Percentiles rank a stretch among this genome's conserved stretches.
Evolutionary conservation across 2,888 invertebrate genomes (phyloP).

Genomic region (Philaethria dido): DNA sequence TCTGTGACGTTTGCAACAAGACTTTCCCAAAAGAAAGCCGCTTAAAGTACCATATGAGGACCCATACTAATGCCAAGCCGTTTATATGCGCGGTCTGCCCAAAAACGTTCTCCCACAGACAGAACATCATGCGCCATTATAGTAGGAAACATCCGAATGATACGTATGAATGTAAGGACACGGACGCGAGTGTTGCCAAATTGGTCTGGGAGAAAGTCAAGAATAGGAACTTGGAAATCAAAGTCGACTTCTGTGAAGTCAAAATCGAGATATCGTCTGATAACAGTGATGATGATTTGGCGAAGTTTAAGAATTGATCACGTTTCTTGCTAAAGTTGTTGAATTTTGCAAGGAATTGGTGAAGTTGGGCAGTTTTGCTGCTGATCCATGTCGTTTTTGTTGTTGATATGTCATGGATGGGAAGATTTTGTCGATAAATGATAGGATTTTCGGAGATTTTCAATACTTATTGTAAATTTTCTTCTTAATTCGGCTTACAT

Average conservation of each 20-base stretch:
- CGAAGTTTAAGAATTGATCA: conserved; percentile 17
- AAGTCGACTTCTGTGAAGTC: conserved; percentile 31
- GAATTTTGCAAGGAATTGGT: background rate
- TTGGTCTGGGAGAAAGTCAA: conserved; percentile 60
- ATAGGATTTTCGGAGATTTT: background rate
- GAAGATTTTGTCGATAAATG: background rate
- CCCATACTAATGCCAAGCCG: conserved; percentile 61
- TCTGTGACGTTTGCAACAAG: conserved; percentile 64
- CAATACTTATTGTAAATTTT: too few species aligned
- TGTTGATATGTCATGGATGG: background rate
- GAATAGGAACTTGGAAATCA: conserved; percentile 41
- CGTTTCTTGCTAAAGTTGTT: background rate
- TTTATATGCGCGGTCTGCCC: conserved; percentile 61
- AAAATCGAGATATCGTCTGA: conserved; percentile 31
- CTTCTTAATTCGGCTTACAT: too few species aligned
- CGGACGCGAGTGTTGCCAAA: conserved; percentile 63
- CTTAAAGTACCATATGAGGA: conserved; percentile 66
- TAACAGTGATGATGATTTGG: conserved; percentile 25
- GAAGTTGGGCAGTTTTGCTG: background rate
- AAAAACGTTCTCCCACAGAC: conserved; percentile 66
- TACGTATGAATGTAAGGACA: conserved; percentile 55
- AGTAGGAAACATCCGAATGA: conserved; percentile 63
- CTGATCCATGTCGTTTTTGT: background rate
- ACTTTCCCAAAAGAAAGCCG: conserved; percentile 66
- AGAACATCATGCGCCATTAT: conserved; percentile 67